Evolutionary conservation across 2,113 vertebrate species (phyloP).

Genomic region (Sinocyclocheilus anophthalmus): DNA sequence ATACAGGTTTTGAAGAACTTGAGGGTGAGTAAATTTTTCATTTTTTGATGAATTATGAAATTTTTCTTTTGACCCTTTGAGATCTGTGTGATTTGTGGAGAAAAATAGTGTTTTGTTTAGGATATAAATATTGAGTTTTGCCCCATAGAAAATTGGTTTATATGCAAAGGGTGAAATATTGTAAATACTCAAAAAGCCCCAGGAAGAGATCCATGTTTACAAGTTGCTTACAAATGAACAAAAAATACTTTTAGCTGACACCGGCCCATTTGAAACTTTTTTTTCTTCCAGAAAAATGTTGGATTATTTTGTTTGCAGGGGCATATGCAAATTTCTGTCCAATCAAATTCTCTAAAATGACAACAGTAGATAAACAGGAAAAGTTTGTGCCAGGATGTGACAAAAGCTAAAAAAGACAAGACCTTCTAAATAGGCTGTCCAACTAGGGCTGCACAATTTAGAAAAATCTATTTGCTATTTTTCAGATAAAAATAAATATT

Average conservation of each 20-base stretch:
- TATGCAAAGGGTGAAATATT: not conserved
- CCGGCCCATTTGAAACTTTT: not conserved
- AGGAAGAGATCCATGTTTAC: not conserved
- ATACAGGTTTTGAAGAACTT: too few relatives aligned
- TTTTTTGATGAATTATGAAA: too few relatives aligned
- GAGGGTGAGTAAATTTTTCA: too few relatives aligned
- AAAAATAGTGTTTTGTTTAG: not conserved
- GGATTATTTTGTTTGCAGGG: not conserved
- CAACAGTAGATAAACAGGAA: not conserved
- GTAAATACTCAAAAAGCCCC: not conserved
- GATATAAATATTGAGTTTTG: not conserved
- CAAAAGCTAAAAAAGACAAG: not conserved
- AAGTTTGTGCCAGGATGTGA: not conserved
- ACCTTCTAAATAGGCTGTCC: not conserved
- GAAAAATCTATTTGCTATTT: too few relatives aligned
- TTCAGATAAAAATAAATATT: too few relatives aligned
- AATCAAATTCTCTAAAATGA: not conserved
- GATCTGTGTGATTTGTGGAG: not conserved
- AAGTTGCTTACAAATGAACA: not conserved
- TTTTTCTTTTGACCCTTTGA: not conserved
- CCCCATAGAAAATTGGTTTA: not conserved
- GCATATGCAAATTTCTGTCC: not conserved
- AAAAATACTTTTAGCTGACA: not conserved
- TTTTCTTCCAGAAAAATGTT: not conserved
- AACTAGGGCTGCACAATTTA: not conserved